phyloP scores from a whole-genome alignment of 1,140 invertebrate genomes.

The Magallana angulata region DNA sequence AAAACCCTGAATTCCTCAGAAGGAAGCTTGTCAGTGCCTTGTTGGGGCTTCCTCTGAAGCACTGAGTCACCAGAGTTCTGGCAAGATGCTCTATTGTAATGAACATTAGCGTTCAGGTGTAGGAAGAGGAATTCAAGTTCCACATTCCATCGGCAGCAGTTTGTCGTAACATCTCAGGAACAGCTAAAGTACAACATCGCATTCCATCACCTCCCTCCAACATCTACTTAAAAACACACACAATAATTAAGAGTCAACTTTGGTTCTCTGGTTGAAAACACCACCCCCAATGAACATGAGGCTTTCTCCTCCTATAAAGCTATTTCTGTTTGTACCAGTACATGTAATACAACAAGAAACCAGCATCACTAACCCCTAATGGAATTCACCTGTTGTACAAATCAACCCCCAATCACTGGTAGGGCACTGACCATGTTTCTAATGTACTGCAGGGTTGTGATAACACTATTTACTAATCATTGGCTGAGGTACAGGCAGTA shows the following conservation, averaged over 20 bases:
- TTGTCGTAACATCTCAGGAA: neutral
- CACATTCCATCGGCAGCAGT: neutral
- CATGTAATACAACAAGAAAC: too few species aligned
- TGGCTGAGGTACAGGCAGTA: too few species aligned
- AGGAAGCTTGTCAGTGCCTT: constrained; percentile 3
- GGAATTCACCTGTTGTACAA: too few species aligned
- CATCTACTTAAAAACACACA: too few species aligned
- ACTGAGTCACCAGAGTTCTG: constrained; percentile 6
- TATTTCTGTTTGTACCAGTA: too few species aligned
- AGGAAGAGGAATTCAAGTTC: neutral
- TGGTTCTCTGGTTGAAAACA: too few species aligned
- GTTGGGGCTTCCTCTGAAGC: neutral
- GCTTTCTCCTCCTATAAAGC: too few species aligned
- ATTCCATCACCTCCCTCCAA: too few species aligned
- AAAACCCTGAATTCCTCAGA: neutral
- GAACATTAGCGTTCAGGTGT: constrained; percentile 5
- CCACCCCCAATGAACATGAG: too few species aligned
- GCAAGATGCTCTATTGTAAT: neutral
- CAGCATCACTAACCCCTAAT: too few species aligned
- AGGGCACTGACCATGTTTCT: neutral
- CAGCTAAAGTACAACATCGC: neutral
- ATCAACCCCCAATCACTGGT: too few species aligned
- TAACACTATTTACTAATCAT: neutral
- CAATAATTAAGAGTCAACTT: neutral
- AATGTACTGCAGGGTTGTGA: neutral